These are phyloP conservation scores for Tor tambroides DNA, from an alignment of 2,113 vertebrate species.

Conservation along the genomic window DNA sequence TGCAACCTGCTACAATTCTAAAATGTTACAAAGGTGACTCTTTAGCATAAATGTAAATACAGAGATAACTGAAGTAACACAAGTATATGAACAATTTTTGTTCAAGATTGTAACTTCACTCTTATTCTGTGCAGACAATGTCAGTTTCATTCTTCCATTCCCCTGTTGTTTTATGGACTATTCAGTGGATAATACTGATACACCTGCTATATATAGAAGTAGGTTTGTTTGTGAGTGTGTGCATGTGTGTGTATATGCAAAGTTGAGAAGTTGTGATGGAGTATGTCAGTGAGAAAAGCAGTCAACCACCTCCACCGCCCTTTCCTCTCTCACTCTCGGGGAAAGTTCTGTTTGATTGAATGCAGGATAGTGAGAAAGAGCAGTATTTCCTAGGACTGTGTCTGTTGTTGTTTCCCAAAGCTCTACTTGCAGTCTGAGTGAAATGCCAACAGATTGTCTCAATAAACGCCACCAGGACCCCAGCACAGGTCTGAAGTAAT, in stretches of 20 bases:
- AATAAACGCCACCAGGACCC: not conserved
- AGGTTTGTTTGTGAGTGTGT: no score
- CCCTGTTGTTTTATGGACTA: not conserved
- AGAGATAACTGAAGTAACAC: not conserved
- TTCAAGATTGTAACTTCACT: not conserved
- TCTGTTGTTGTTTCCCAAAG: not conserved
- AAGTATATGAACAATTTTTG: not conserved
- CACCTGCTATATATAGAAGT: no score
- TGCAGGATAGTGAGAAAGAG: no score
- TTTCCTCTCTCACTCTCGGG: no score
- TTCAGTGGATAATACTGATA: not conserved
- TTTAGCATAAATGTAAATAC: not conserved
- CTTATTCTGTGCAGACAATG: not conserved
- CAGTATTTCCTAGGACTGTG: no score
- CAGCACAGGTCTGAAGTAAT: not conserved
- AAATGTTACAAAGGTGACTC: no score
- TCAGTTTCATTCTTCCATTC: not conserved
- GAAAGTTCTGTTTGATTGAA: no score
- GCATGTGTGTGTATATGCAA: no score
- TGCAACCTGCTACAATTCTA: not conserved
- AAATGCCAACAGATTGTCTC: constrained; percentile 23
- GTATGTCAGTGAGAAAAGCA: no score
- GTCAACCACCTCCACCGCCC: no score
- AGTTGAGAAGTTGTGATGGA: no score
- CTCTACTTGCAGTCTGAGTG: constrained; percentile 13